Evolutionary conservation across 1,140 invertebrate species (phyloP).

Genomic region (Temnothorax longispinosus): DNA sequence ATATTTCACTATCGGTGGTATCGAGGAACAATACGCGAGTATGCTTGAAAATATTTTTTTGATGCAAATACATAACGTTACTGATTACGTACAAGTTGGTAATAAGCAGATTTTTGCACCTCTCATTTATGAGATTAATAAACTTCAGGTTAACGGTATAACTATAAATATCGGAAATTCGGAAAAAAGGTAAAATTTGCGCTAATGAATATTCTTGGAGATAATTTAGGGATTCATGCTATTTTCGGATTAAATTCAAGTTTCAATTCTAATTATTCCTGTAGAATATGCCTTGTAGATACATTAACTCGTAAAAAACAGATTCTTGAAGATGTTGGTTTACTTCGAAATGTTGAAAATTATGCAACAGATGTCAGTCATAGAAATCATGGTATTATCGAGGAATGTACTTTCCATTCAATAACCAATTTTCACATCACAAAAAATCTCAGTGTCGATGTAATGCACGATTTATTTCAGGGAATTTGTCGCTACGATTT

Average conservation of each 20-base stretch:
- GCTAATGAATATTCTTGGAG: not conserved
- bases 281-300: not conserved
- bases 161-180: too few species aligned
- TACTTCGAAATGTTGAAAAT: conserved; percentile 4
- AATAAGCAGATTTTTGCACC: too few species aligned
- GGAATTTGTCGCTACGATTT: conserved; percentile 18
- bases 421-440: conserved; percentile 5
- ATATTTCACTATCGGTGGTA: too few species aligned
- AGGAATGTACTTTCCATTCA: conserved; percentile 22
- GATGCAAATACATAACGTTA: too few species aligned
- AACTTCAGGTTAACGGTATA: too few species aligned
- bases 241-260: conserved; percentile 7
- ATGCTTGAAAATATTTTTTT: too few species aligned
- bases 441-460: conserved; percentile 7
- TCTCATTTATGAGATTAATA: too few species aligned
- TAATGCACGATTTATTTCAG: conserved; percentile 17
- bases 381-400: not conserved
- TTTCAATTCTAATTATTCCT: conserved; percentile 34
- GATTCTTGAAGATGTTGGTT: conserved; percentile 3
- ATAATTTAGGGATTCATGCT: conserved; percentile 10
- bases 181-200: too few species aligned
- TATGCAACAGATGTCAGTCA: not conserved
- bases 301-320: not conserved
- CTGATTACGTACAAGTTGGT: too few species aligned
- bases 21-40: too few species aligned